Conservation (phyloP, 2,113 vertebrate genomes). For the Archilochus colubris region DNA sequence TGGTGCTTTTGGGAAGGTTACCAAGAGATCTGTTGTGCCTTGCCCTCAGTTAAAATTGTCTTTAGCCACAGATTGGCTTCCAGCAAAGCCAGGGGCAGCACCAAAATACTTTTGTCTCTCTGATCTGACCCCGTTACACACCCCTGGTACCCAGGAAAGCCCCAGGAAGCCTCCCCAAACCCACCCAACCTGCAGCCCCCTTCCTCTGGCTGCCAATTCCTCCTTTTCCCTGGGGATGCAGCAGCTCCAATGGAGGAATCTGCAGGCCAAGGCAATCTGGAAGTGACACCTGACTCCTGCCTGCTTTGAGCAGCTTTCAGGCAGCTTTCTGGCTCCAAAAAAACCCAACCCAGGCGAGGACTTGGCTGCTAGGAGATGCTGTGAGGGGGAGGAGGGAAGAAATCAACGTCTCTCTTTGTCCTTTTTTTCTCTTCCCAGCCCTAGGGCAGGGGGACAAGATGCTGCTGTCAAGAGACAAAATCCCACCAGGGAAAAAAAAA, state of each 20-base stretch:
- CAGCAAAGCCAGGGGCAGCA: neutral
- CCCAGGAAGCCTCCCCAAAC: neutral
- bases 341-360: neutral
- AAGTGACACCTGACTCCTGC: neutral
- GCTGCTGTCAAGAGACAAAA: neutral
- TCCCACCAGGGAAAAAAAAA: neutral
- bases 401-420: neutral
- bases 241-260: neutral
- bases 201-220: neutral
- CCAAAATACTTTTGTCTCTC: accelerated
- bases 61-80: neutral
- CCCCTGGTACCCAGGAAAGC: accelerated
- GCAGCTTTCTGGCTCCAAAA: neutral
- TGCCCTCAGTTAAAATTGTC: accelerated
- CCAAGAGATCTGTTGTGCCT: neutral
- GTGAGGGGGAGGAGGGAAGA: neutral
- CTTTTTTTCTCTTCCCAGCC: neutral
- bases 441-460: neutral
- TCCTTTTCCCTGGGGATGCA: neutral
- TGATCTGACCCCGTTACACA: accelerated
- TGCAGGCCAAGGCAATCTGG: neutral
- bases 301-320: neutral
- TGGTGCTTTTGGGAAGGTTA: neutral
- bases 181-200: neutral
- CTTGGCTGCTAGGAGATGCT: neutral